Evolutionary conservation across 1,140 invertebrate species (phyloP).

Genomic region (Drosophila punjabiensis): DNA sequence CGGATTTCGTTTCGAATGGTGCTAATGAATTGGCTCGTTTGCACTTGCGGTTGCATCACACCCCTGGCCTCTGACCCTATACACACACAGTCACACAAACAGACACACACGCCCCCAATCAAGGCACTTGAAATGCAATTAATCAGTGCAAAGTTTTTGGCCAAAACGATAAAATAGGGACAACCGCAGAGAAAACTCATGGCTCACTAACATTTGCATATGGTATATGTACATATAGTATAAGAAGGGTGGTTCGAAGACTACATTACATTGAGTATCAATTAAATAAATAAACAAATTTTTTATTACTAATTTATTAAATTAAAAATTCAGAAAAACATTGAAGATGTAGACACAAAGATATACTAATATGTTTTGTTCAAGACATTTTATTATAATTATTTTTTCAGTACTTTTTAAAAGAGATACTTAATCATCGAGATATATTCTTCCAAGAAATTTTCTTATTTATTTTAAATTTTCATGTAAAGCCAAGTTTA

Average conservation of each 20-base stretch:
- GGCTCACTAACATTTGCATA: slow-evolving; percentile 6
- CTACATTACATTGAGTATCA: no score
- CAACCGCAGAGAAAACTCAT: slow-evolving; percentile 46
- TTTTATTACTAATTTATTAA: no score
- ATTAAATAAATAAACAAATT: no score
- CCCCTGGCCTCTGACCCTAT: background rate
- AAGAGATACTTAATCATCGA: no score
- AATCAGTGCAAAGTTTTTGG: slow-evolving; percentile 65
- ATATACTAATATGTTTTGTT: no score
- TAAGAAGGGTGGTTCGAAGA: background rate
- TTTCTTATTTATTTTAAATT: no score
- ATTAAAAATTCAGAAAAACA: no score
- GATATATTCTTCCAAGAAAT: no score
- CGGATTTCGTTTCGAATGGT: slow-evolving; percentile 50
- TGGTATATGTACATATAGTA: background rate
- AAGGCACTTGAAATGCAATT: slow-evolving; percentile 77
- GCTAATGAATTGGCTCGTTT: slow-evolving; percentile 77
- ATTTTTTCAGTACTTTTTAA: no score
- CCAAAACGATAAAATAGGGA: slow-evolving; percentile 51
- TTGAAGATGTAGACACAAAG: no score
- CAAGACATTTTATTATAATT: no score
- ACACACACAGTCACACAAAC: background rate
- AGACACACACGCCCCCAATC: slow-evolving; percentile 1
- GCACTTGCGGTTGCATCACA: slow-evolving; percentile 38
- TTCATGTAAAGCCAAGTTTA: no score